Conservation (phyloP, 1,140 invertebrate genomes). For the Ceratina japonica region DNA sequence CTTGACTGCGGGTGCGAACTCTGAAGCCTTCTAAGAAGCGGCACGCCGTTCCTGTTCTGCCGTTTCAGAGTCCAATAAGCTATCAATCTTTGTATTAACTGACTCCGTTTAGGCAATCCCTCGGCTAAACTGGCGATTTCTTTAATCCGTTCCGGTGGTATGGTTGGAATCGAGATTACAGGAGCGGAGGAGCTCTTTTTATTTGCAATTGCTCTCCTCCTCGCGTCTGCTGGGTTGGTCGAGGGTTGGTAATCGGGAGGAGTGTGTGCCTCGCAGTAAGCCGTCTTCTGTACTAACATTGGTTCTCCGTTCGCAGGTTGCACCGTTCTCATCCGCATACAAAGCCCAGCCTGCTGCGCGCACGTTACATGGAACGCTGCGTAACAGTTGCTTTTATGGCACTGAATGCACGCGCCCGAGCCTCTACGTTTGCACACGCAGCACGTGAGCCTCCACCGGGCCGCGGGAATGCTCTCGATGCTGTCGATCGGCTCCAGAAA, state of each 20-base stretch:
- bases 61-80: slow-evolving; percentile 97
- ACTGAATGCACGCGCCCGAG: slow-evolving; percentile 98
- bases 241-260: slow-evolving; percentile 85
- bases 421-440: slow-evolving; percentile 97
- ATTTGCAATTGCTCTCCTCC: slow-evolving; percentile 84
- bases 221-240: slow-evolving; percentile 76
- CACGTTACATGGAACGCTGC: slow-evolving; percentile 99
- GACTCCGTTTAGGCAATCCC: slow-evolving; percentile 87
- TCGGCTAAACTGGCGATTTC: slow-evolving; percentile 86
- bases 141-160: slow-evolving; percentile 92
- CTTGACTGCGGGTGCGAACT: slow-evolving; percentile 83
- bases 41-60: slow-evolving; percentile 97
- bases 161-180: slow-evolving; percentile 95
- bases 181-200: slow-evolving; percentile 94
- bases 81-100: slow-evolving; percentile 93
- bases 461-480: slow-evolving; percentile 96
- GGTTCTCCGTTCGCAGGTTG: slow-evolving; percentile 85
- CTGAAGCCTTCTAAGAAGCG: slow-evolving; percentile 92
- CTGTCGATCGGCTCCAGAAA: slow-evolving; percentile 99
- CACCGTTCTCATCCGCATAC: slow-evolving; percentile 98
- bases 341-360: slow-evolving; percentile 96
- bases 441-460: slow-evolving; percentile 96
- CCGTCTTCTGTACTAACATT: slow-evolving; percentile 94
- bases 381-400: slow-evolving; percentile 97
- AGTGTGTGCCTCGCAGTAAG: slow-evolving; percentile 96